Base-by-base conservation (phyloP, 2,888 invertebrate genomes). In the Lasioglossum zephyrum region DNA sequence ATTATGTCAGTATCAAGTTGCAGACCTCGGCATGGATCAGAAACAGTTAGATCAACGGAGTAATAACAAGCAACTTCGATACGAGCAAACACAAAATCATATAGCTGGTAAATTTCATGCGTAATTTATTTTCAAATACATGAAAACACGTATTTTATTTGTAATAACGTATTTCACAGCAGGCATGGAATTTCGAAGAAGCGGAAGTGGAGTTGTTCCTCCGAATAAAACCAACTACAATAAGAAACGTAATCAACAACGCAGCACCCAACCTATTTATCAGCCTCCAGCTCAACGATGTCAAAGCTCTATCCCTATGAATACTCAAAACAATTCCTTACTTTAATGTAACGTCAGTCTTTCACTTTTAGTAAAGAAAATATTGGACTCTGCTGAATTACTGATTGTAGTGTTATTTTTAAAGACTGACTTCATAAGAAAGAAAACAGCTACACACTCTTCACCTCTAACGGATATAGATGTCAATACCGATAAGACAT, bases 251-350 rank as follows among this genome's bases (percentile, higher is more conserved):
- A 91, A 87, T 44, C 94, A 93, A 70, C 94, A 95, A 75, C 93
- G 95, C 72, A 94, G 91, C 87, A 90, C 95, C 6, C 95, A 95
- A 82, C 93, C 94, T 2, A 95, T 95, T 84, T 95, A 95, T 82
- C 95, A 95, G 85, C 95, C 95, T 49, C 95, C 95, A 4, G 94
- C 95, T 70, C 95, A 95, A 85, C 94, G 95, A 79, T 90, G 88
- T 74, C 89, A 90, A 53, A 81, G 75, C 76, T 82, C 87, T 74
- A 84, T 86, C 85, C 85, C 90, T 82, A 84, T 85, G 80, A 90
- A 89, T 77, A 80, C 91, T 82, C 89, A 86, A 66, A 87, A 89
- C 82, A 90, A 91, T 88, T 86, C 92, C 57, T 82, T 89, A 75
- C 89, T 92, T 83, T 92, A 92, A 91, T 90, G 85, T 90, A 86